phyloP scores from a whole-genome alignment of 2,888 invertebrate species.

The Coenonympha arcania region DNA sequence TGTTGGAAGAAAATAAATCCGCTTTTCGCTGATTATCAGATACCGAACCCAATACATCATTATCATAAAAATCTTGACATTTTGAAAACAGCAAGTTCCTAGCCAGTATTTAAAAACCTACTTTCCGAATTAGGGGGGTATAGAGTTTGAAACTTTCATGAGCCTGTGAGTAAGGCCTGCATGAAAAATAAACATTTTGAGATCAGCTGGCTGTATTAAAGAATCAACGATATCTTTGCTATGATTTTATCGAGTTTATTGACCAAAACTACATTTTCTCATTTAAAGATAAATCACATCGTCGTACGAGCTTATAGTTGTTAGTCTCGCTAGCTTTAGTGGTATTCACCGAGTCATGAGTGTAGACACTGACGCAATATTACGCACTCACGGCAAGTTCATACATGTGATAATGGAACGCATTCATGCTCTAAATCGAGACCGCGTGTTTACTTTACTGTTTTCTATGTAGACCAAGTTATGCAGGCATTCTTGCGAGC shows the following conservation, averaged over 20 bases:
- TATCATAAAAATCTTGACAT: too few relatives aligned
- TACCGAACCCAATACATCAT: too few relatives aligned
- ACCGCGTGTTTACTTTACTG: slow-evolving; percentile 26
- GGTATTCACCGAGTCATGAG: slow-evolving; percentile 24
- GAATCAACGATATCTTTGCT: slow-evolving; percentile 7
- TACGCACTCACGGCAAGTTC: slow-evolving; percentile 38
- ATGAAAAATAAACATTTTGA: background rate
- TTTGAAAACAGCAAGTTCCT: too few relatives aligned
- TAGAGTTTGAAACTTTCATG: too few relatives aligned
- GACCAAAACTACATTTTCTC: slow-evolving; percentile 48
- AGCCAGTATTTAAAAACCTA: too few relatives aligned
- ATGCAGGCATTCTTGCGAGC: background rate
- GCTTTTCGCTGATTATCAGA: too few relatives aligned
- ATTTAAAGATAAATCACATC: slow-evolving; percentile 33
- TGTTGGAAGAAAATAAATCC: too few relatives aligned
- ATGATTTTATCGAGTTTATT: slow-evolving; percentile 59
- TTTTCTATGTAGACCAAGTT: slow-evolving; percentile 20
- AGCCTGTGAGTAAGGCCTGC: too few relatives aligned
- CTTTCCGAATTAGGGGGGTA: too few relatives aligned
- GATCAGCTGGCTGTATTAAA: background rate
- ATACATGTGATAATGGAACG: slow-evolving; percentile 45
- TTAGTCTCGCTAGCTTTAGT: slow-evolving; percentile 53
- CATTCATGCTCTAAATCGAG: slow-evolving; percentile 31
- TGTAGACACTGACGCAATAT: slow-evolving; percentile 36
- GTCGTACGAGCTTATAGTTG: slow-evolving; percentile 33